Evolutionary conservation across 1,140 invertebrate genomes (phyloP).

Genomic region (Drosophila murphyi): DNA sequence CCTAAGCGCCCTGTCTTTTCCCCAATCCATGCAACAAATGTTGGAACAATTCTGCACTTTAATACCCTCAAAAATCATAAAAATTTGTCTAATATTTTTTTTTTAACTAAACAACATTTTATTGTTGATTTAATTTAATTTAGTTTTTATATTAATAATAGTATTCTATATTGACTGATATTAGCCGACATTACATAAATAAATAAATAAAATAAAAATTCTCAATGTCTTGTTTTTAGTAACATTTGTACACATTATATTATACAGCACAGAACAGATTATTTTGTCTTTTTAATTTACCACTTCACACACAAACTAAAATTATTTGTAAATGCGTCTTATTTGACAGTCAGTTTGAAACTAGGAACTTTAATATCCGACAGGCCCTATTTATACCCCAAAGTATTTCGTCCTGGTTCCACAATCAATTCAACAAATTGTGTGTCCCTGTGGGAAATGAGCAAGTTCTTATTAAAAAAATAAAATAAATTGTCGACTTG

Average conservation of each 20-base stretch:
- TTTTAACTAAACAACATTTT: no score
- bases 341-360: conserved; percentile 33
- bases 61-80: no score
- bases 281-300: conserved; percentile 1
- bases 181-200: no score
- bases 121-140: no score
- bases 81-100: no score
- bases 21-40: no score
- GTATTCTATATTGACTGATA: no score
- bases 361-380: conserved; percentile 38
- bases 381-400: conserved; percentile 67
- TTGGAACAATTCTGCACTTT: no score
- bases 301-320: conserved; percentile 14
- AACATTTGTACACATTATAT: neutral
- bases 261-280: neutral
- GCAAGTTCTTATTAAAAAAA: neutral
- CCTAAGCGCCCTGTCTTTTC: no score
- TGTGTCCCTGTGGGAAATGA: conserved; percentile 31
- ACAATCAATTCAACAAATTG: conserved; percentile 52
- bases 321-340: conserved; percentile 2
- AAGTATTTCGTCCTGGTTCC: conserved; percentile 7
- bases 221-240: no score
- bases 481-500: neutral
- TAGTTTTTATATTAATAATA: no score
- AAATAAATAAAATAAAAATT: no score